A percentile compares a stretch with the other conserved stretches of the same genome.
Evolutionary conservation across 1,140 invertebrate species (phyloP).

Genomic region (Drosophila pandora): DNA sequence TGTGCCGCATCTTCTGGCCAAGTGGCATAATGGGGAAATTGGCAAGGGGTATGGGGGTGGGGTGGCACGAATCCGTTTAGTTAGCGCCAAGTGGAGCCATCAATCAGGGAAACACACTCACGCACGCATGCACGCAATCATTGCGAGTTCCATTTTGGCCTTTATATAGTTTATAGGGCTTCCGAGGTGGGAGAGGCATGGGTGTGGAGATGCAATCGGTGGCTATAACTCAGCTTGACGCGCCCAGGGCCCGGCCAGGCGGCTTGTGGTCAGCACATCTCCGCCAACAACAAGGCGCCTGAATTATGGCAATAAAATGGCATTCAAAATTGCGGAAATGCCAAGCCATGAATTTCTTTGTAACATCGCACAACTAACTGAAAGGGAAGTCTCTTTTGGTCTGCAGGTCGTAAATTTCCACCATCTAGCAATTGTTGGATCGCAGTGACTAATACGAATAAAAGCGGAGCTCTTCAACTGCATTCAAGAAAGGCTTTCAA

Average conservation of each 20-base stretch:
- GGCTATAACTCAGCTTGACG: constrained; percentile 46
- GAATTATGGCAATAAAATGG: constrained; percentile 56
- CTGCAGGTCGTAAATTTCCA: constrained; percentile 15
- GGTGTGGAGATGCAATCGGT: constrained; percentile 27
- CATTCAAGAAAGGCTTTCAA: not conserved
- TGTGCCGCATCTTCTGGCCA: constrained; percentile 37
- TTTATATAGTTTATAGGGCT: not conserved
- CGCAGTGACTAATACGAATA: not conserved
- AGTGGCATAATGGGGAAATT: constrained; percentile 36
- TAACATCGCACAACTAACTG: not conserved
- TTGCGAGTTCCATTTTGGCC: constrained; percentile 9
- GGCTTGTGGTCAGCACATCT: constrained; percentile 33
- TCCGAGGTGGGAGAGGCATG: not conserved
- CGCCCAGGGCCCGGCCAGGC: constrained; percentile 9
- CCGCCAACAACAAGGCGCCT: constrained; percentile 13
- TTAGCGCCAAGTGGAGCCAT: constrained; percentile 64
- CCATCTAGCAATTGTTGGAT: constrained; percentile 14
- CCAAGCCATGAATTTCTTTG: constrained; percentile 39
- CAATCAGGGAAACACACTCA: constrained; percentile 58
- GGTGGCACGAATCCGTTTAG: constrained; percentile 55
- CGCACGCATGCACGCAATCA: constrained; percentile 43
- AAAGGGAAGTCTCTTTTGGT: constrained; percentile 17
- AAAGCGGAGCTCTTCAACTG: not conserved
- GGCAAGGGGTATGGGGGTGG: constrained; percentile 12
- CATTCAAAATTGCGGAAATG: constrained; percentile 52